Evolutionary conservation across 2,113 vertebrate genomes (phyloP), one percentile per base, ranked within the genome.

Genomic region (Macquaria australasica): DNA sequence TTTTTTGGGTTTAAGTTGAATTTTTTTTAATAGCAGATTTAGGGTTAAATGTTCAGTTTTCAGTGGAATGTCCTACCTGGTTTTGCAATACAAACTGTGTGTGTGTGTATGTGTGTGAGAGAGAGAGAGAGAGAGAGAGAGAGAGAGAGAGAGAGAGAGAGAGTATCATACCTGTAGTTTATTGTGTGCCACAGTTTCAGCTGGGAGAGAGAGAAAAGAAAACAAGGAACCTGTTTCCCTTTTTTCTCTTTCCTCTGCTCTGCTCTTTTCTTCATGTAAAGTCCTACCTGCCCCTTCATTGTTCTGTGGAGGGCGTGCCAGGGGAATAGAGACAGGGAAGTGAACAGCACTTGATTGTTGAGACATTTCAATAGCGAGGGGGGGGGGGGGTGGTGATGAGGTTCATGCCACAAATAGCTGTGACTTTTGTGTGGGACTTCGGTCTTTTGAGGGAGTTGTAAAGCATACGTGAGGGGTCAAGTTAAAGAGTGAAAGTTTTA

Each of bases 201-300:
- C 39, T 68, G 75, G 12, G 56, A 59, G 55, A 74, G 39, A 81
- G 20, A 60, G 21, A 73, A 70, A 14, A 41, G 50, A 82, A 83
- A 87, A 80, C 73, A 81, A 81, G 77, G 82, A 94, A 94, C 92
- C 91, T 66, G 93, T 94, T 95, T 91, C 72, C 69, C 63, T 70
- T 51, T 67, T 73, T 64, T 59, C 7, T 51, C 89, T 83, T 25
- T 69, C 34, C 51, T 70, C 64, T n/a, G 21, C 56, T 87, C 81
- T 62, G 68, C 41, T 58, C 60, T 59, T 77, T 73, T 82, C 56
- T 82, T 69, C 64, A 56, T 87, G 85, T 84, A 73, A 87, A 88
- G 82, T 90, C 93, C 86, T 95, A 95, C 95, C 95, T 96, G 92
- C 90, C 94, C 89, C 91, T 90, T 93, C 87, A 96, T 97, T 96